Conservation (phyloP, 2,113 vertebrate genomes). For the Microcebus murinus region DNA sequence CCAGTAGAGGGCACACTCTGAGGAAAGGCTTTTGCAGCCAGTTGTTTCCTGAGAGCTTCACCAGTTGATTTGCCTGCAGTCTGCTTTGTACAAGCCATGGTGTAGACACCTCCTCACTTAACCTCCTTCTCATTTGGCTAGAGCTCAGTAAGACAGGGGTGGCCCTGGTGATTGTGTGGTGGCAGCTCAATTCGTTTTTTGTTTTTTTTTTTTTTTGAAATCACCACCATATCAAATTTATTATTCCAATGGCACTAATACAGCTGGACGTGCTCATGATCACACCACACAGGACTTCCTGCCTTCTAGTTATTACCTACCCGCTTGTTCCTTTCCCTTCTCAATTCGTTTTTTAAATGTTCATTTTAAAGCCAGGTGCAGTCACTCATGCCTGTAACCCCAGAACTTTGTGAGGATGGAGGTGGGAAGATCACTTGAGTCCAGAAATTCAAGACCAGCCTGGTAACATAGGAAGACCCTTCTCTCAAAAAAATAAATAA, state of each 20-base stretch:
- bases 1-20: neutral
- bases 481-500: no score
- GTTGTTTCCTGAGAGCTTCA: neutral
- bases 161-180: neutral
- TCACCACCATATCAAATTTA: conserved; percentile 83
- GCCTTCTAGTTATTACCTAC: conserved; percentile 16
- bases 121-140: neutral
- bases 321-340: neutral
- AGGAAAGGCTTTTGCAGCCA: neutral
- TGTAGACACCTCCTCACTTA: neutral
- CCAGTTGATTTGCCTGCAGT: neutral
- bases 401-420: no score
- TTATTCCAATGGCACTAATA: conserved; percentile 86
- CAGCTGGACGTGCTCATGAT: conserved; percentile 82
- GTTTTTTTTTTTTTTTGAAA: neutral
- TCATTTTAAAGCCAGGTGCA: no score
- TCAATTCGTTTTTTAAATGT: neutral
- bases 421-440: no score
- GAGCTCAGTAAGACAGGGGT: neutral
- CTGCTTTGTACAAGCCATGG: neutral
- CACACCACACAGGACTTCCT: conserved; percentile 53
- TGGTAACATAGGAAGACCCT: no score
- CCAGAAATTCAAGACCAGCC: no score
- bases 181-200: neutral
- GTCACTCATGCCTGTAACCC: no score